Conservation (phyloP, 2,113 vertebrate genomes). For the Dromiciops gliroides region DNA sequence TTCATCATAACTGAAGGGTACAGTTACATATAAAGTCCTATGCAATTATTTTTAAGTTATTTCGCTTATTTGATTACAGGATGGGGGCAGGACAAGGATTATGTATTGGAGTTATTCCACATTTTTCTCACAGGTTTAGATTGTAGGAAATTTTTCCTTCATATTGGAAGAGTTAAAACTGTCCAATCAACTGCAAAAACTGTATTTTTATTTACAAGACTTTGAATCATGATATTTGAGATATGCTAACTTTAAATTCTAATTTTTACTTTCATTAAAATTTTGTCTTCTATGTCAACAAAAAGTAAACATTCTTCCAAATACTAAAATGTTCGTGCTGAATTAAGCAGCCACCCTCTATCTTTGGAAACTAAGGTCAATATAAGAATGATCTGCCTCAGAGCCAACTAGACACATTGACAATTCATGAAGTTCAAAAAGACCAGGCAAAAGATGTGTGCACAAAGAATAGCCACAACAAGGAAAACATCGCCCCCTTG, state of each 20-base stretch:
- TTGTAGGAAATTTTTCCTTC: neutral
- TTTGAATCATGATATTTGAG: neutral
- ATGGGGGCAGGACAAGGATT: neutral
- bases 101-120: neutral
- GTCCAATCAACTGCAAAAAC: neutral
- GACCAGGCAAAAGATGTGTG: neutral
- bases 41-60: neutral
- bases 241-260: neutral
- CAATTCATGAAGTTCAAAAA: neutral
- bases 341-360: neutral
- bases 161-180: neutral
- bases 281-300: neutral
- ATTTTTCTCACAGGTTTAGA: neutral
- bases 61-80: neutral
- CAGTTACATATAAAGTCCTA: neutral
- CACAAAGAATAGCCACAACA: accelerated
- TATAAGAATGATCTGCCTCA: neutral
- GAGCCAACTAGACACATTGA: neutral
- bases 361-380: neutral
- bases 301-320: neutral
- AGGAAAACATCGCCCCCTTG: neutral
- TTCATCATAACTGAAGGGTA: neutral
- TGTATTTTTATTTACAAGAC: neutral
- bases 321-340: neutral
- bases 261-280: neutral